Conservation (phyloP, 2,113 vertebrate genomes). For the Neolamprologus toae region DNA sequence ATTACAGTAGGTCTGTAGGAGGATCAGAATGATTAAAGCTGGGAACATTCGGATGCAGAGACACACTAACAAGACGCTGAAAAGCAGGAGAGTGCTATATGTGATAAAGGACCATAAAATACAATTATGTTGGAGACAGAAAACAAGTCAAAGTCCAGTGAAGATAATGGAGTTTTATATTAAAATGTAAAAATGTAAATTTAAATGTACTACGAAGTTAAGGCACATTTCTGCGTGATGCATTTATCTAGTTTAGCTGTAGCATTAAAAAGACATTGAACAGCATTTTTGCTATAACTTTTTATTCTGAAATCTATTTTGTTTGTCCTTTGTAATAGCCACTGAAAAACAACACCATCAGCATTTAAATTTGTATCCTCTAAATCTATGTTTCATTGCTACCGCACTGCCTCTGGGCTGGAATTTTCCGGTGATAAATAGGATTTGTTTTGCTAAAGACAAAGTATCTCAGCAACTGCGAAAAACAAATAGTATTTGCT, state of each 20-base stretch:
- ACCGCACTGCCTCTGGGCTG: not conserved
- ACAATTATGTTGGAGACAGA: not conserved
- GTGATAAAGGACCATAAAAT: not conserved
- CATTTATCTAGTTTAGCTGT: not conserved
- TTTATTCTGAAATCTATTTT: not conserved
- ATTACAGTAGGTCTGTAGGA: slow-evolving; percentile 17
- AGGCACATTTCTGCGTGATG: not conserved
- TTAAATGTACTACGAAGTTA: not conserved
- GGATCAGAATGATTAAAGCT: slow-evolving; percentile 20
- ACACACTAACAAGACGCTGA: not conserved
- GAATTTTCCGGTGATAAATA: not conserved
- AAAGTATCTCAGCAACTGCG: not conserved
- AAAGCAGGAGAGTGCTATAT: not conserved
- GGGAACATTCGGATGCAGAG: not conserved
- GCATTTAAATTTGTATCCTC: not conserved
- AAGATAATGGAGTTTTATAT: not conserved
- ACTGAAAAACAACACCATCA: not conserved
- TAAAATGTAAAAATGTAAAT: not conserved
- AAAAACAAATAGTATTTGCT: not conserved
- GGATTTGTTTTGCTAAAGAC: not conserved
- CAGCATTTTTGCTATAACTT: not conserved
- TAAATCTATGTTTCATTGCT: not conserved
- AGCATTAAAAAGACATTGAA: not conserved
- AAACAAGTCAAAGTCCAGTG: not conserved
- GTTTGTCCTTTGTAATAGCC: not conserved